Evolutionary conservation across 2,797 vertebrate species (phyloP), one percentile per base, ranked within the genome.

Genomic region (Halcyon chelicuti): DNA sequence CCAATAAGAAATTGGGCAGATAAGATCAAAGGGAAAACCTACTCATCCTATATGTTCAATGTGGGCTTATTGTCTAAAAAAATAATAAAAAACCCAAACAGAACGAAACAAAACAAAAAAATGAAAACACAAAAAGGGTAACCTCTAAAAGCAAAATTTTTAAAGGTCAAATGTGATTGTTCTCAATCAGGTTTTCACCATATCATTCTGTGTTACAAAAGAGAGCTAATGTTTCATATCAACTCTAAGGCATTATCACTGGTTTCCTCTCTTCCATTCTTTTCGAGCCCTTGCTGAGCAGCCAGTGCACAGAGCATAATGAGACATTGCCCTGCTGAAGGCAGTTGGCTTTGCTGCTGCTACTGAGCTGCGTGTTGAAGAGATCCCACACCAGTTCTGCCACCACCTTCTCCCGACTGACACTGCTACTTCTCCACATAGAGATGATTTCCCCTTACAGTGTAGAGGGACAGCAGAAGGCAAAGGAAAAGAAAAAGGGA

Each of bases 301-400:
- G 33, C 6, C 52, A 25, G 14, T 0, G 52, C 39, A 4, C 12
- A 8, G 26, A 73, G 44, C 16, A 17, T 25, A 28, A 12, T 1
- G 20, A 18, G 49, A 17, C 62, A 6, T 5, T 6, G 10, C 49
- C 55, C 54, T 31, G 44, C 46, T 35, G 42, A 22, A 66, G n/a
- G 8, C 42, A 19, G 6, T 35, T 20, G 71, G 31, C 52, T 44
- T 26, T 21, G 33, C 74, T 12, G 33, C 44, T 71, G 26, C 31
- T 78, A 40, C 0, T 0, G 7, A 35, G 13, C n/a, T 61, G 13
- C 0, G 0, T 8, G 29, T 58, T 74, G 46, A 49, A 51, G 14
- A 4, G 2, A 26, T 25, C 42, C 37, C 67, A 8, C 66, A 4
- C 11, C 55, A 8, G 5, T 28, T 26, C 51, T 37, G 13, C 29